These are phyloP conservation scores for Meteorus colon DNA, from an alignment of 2,888 invertebrate species.

Conservation along the genomic window DNA sequence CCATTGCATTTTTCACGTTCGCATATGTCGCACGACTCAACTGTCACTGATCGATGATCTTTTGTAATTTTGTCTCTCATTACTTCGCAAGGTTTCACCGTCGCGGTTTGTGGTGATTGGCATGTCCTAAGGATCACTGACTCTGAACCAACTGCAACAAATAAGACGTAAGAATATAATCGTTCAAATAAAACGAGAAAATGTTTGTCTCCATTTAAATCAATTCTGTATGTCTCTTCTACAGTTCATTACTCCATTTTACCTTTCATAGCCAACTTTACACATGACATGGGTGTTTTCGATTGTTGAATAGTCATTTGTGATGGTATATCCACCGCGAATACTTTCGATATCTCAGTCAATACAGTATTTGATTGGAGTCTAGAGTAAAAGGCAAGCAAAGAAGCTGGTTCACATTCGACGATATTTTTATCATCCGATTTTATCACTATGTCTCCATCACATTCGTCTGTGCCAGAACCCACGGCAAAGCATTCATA, in stretches of 20 bases:
- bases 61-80: slow-evolving; percentile 49
- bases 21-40: slow-evolving; percentile 61
- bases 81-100: slow-evolving; percentile 61
- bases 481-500: slow-evolving; percentile 60
- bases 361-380: slow-evolving; percentile 47
- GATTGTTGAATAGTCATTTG: slow-evolving; percentile 27
- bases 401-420: slow-evolving; percentile 55
- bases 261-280: slow-evolving; percentile 61
- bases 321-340: slow-evolving; percentile 55
- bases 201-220: not conserved
- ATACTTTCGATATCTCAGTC: slow-evolving; percentile 51
- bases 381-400: slow-evolving; percentile 53
- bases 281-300: slow-evolving; percentile 56
- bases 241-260: slow-evolving; percentile 12
- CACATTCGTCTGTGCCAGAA: slow-evolving; percentile 54
- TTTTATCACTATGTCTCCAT: slow-evolving; percentile 52
- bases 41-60: slow-evolving; percentile 21
- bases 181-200: not conserved
- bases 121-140: slow-evolving; percentile 61
- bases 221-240: not conserved
- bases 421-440: slow-evolving; percentile 41
- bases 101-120: slow-evolving; percentile 60
- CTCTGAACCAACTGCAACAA: slow-evolving; percentile 50
- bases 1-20: slow-evolving; percentile 62
- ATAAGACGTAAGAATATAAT: not conserved